A percentile compares a stretch with the other conserved stretches of the same genome.
Evolutionary conservation across 2,888 invertebrate genomes (phyloP).

Genomic region (Diarsia dahlii): DNA sequence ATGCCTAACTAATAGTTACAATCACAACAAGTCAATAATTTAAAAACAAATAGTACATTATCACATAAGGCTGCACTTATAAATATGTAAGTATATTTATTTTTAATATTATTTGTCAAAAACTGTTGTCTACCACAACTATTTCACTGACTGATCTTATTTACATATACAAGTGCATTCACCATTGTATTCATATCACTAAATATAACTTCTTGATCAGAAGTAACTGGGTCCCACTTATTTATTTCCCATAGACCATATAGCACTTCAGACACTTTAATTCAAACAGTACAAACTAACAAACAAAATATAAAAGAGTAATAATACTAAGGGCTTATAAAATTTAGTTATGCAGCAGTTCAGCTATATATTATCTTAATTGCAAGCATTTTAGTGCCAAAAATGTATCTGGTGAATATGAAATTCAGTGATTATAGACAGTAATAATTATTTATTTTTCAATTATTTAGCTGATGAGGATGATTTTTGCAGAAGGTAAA

Average conservation of each 20-base stretch:
- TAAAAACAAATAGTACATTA: constrained; percentile 64
- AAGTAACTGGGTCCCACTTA: constrained; percentile 44
- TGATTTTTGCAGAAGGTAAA: constrained; percentile 22
- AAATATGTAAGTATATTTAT: constrained; percentile 56
- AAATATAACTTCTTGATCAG: constrained; percentile 43
- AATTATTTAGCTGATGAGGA: constrained; percentile 17
- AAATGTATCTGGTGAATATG: constrained; percentile 24
- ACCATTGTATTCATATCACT: constrained; percentile 45
- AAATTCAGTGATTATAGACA: not conserved
- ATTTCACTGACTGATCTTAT: constrained; percentile 47
- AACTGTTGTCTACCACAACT: constrained; percentile 46
- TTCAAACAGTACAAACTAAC: constrained; percentile 40
- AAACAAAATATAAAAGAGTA: constrained; percentile 31
- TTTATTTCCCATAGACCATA: constrained; percentile 37
- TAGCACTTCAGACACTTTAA: constrained; percentile 30
- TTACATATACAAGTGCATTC: constrained; percentile 44
- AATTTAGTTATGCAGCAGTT: constrained; percentile 17
- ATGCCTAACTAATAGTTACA: constrained; percentile 64
- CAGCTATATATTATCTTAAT: constrained; percentile 7
- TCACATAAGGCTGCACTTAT: constrained; percentile 64
- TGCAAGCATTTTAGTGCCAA: constrained; percentile 31
- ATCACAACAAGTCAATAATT: constrained; percentile 69
- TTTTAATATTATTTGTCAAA: constrained; percentile 49
- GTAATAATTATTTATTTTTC: constrained; percentile 13
- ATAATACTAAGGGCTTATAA: constrained; percentile 32